phyloP scores from a whole-genome alignment of 2,888 invertebrate genomes.

The Cerastis leucographa region DNA sequence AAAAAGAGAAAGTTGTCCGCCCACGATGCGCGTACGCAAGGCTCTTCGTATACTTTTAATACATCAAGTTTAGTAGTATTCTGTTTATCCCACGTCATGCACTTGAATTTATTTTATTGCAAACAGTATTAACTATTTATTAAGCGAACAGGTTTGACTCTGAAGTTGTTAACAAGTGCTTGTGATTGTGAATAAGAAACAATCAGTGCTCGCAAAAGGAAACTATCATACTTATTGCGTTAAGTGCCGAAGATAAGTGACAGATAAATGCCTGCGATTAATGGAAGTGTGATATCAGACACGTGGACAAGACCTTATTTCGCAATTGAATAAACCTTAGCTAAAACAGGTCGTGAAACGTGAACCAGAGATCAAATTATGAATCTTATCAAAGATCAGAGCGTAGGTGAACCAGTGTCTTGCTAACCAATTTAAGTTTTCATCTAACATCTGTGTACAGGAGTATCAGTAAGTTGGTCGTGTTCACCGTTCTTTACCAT shows the following conservation, averaged over 20 bases:
- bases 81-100: constrained; percentile 56
- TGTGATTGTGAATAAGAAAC: constrained; percentile 66
- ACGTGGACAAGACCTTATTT: constrained; percentile 35
- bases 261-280: constrained; percentile 47
- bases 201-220: constrained; percentile 65
- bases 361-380: constrained; percentile 72
- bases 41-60: constrained; percentile 62
- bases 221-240: constrained; percentile 33
- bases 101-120: constrained; percentile 55
- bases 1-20: constrained; percentile 87
- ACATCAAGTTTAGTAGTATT: constrained; percentile 64
- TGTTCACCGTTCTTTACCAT: constrained; percentile 86
- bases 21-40: constrained; percentile 76
- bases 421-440: constrained; percentile 73
- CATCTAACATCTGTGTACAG: constrained; percentile 70
- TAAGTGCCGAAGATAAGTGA: constrained; percentile 64
- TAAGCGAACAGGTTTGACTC: constrained; percentile 4
- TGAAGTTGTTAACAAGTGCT: constrained; percentile 56
- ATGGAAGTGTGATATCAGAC: constrained; percentile 41
- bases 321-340: constrained; percentile 47
- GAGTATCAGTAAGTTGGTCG: constrained; percentile 77
- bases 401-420: constrained; percentile 71
- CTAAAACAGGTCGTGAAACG: constrained; percentile 63
- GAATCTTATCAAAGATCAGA: constrained; percentile 75
- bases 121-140: constrained; percentile 40